Evolutionary conservation across 2,113 vertebrate species (phyloP).

Genomic region (Tursiops truncatus): DNA sequence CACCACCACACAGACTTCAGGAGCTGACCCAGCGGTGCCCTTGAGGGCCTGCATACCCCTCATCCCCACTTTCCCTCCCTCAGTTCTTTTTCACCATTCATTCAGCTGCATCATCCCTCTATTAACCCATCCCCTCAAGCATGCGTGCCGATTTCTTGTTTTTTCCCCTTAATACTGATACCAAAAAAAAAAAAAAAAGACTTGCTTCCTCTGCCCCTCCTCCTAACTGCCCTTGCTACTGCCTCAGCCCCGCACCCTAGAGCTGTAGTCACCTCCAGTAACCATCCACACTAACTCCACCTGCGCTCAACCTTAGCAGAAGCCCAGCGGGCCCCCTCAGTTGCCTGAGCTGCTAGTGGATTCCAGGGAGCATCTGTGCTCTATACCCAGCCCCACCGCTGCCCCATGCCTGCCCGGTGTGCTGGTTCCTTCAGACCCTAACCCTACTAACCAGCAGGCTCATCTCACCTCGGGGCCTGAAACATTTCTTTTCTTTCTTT

Average conservation of each 20-base stretch:
- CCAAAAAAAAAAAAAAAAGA: not conserved
- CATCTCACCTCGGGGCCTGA: constrained; percentile 78
- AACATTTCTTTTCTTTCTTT: constrained; percentile 86
- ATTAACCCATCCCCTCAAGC: not conserved
- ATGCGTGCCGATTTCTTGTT: constrained; percentile 39
- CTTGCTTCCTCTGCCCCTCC: not conserved
- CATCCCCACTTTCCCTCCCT: not conserved
- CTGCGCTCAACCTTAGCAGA: not conserved
- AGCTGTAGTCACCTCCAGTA: not conserved
- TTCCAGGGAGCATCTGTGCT: not conserved
- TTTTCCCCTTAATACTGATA: not conserved
- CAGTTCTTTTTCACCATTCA: not conserved
- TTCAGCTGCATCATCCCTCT: not conserved
- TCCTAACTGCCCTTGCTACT: not conserved
- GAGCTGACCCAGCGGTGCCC: not conserved
- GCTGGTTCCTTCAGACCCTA: constrained; percentile 69
- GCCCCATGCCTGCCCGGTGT: constrained; percentile 9
- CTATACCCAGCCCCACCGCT: not conserved
- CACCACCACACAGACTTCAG: not conserved
- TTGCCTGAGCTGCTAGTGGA: not conserved
- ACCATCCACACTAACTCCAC: not conserved
- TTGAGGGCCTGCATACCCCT: not conserved
- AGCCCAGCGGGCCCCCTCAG: not conserved
- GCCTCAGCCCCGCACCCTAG: not conserved
- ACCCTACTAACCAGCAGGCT: constrained; percentile 84